Evolutionary conservation across 2,113 vertebrate species (phyloP).

Genomic region (Limanda limanda): DNA sequence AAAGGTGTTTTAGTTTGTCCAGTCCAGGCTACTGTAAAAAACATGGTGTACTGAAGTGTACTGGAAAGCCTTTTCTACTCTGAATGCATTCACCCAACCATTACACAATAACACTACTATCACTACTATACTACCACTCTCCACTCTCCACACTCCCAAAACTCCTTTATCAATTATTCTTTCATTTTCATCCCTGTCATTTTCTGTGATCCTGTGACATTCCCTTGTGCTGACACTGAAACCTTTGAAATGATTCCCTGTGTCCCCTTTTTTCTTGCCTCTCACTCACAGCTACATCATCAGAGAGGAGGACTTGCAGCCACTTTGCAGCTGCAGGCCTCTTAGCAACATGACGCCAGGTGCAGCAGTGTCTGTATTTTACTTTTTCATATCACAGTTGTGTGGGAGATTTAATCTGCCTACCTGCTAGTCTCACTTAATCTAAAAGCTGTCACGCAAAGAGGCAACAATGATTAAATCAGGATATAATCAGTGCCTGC

Average conservation of each 20-base stretch:
- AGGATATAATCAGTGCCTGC: constrained; percentile 37
- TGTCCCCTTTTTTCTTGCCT: neutral
- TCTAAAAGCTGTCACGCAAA: no score
- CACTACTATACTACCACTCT: no score
- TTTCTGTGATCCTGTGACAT: constrained; percentile 3
- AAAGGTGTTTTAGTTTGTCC: neutral
- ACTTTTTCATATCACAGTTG: neutral
- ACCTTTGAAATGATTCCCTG: neutral
- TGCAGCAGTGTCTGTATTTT: neutral
- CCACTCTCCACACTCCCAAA: neutral
- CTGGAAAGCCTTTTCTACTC: neutral
- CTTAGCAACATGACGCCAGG: neutral
- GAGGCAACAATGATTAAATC: constrained; percentile 4
- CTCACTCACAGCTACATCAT: neutral
- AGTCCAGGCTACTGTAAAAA: no score
- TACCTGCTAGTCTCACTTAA: neutral
- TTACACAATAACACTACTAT: neutral
- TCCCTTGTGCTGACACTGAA: neutral
- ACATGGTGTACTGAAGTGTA: neutral
- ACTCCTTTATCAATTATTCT: neutral
- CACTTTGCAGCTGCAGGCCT: neutral
- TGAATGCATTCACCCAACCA: neutral
- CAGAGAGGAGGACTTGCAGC: neutral
- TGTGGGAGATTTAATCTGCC: neutral
- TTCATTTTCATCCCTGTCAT: neutral